Percentiles rank a stretch among this genome's conserved stretches.
phyloP scores from a whole-genome alignment of 2,888 invertebrate genomes.

The Cosmia trapezina region DNA sequence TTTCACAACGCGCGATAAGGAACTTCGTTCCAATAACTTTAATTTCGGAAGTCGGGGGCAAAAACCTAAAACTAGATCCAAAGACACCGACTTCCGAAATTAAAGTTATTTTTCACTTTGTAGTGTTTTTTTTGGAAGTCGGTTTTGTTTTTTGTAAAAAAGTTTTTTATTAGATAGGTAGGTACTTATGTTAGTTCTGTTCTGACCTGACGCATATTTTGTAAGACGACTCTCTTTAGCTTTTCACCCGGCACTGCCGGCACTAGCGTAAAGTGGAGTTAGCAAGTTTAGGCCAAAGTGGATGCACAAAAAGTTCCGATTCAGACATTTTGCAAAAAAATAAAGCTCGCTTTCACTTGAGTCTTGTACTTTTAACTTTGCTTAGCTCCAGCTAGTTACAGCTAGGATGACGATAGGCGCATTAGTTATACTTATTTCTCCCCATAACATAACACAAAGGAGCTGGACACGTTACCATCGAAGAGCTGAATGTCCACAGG shows the following conservation, averaged over 20 bases:
- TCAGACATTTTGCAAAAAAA: neutral
- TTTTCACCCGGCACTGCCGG: neutral
- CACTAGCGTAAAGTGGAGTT: neutral
- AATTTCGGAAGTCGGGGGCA: no score
- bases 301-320: neutral
- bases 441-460: no score
- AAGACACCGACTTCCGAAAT: no score
- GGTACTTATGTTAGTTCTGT: no score
- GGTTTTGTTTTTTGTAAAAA: no score
- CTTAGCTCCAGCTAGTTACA: neutral
- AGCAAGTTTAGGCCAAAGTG: neutral
- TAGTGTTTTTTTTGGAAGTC: no score
- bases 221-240: neutral
- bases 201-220: neutral
- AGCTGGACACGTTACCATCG: neutral
- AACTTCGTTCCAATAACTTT: no score
- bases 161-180: no score
- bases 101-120: no score
- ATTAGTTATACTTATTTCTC: neutral
- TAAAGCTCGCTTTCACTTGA: neutral
- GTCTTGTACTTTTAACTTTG: neutral
- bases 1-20: no score
- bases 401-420: neutral
- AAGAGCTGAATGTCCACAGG: neutral
- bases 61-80: no score